Percentiles rank a stretch among this genome's conserved stretches.
These are phyloP conservation scores for Meliscaeva auricollis DNA, from an alignment of 2,888 invertebrate genomes.

Conservation along the genomic window DNA sequence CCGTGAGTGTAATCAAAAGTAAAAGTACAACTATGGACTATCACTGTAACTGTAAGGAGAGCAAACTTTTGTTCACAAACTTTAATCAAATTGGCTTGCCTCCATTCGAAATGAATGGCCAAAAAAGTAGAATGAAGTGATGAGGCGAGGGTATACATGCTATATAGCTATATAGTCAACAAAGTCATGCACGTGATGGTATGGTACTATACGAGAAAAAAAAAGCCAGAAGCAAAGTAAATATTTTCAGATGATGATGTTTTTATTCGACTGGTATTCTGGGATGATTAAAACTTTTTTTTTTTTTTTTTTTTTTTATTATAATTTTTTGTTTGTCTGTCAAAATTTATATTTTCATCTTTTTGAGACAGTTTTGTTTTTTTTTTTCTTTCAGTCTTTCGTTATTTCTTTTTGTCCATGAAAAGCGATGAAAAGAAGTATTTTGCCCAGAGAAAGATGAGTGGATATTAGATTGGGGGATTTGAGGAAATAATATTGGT, in stretches of 20 bases:
- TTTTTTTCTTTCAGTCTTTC: too few species aligned
- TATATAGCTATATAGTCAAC: background rate
- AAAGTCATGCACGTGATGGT: background rate
- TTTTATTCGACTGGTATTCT: constrained; percentile 14
- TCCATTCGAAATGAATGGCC: constrained; percentile 34
- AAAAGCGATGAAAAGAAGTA: constrained; percentile 24
- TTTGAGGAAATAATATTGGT: constrained; percentile 7
- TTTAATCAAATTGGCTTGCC: constrained; percentile 72
- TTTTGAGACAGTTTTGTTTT: constrained; percentile 17
- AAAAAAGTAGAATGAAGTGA: background rate
- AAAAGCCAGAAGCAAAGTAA: constrained; percentile 38
- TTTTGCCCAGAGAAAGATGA: constrained; percentile 3
- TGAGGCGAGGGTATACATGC: background rate
- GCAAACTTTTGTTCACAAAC: constrained; percentile 68
- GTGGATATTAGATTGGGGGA: background rate
- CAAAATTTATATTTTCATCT: constrained; percentile 51
- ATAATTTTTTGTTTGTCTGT: constrained; percentile 39
- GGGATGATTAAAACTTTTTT: constrained; percentile 63
- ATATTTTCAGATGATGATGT: constrained; percentile 61
- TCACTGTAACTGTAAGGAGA: constrained; percentile 4
- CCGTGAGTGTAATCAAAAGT: constrained; percentile 69
- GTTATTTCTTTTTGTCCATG: background rate
- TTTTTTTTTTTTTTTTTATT: constrained; percentile 48
- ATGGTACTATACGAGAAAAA: background rate
- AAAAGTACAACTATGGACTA: constrained; percentile 44